phyloP scores from a whole-genome alignment of 2,113 vertebrate species.

The Cinclus mexicanus region DNA sequence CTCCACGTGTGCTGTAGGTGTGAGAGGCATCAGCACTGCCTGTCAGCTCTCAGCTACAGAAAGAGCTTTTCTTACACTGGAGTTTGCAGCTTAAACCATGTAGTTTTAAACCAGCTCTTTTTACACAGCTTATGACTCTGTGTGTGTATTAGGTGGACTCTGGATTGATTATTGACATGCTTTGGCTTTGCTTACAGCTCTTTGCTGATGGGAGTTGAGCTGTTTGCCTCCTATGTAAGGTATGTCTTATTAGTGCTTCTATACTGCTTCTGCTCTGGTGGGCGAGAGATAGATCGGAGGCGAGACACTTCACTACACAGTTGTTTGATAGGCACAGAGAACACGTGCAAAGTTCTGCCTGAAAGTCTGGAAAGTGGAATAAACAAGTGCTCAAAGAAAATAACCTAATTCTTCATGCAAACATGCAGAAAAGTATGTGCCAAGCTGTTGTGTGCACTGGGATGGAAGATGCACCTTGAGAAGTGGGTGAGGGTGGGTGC shows the following conservation, averaged over 20 bases:
- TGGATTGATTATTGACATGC: neutral
- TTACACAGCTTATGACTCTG: neutral
- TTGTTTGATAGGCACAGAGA: neutral
- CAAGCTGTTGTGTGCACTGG: neutral
- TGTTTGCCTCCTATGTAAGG: neutral
- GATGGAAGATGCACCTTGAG: neutral
- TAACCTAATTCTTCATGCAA: neutral
- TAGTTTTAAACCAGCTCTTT: neutral
- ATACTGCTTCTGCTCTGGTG: neutral
- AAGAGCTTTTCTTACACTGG: neutral
- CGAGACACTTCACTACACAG: neutral
- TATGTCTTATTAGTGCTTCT: neutral
- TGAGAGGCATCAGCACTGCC: fast-evolving
- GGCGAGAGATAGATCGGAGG: neutral
- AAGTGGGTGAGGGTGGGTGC: neutral
- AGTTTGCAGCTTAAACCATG: neutral
- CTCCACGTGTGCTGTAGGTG: fast-evolving
- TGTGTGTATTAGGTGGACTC: neutral
- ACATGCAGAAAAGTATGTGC: fast-evolving
- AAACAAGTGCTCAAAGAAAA: neutral
- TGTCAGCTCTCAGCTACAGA: neutral
- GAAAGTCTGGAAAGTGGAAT: neutral
- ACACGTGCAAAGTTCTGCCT: neutral
- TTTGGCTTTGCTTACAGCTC: neutral
- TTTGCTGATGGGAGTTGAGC: neutral